phyloP scores from a whole-genome alignment of 2,888 invertebrate genomes.

The Heliconius ismenius region DNA sequence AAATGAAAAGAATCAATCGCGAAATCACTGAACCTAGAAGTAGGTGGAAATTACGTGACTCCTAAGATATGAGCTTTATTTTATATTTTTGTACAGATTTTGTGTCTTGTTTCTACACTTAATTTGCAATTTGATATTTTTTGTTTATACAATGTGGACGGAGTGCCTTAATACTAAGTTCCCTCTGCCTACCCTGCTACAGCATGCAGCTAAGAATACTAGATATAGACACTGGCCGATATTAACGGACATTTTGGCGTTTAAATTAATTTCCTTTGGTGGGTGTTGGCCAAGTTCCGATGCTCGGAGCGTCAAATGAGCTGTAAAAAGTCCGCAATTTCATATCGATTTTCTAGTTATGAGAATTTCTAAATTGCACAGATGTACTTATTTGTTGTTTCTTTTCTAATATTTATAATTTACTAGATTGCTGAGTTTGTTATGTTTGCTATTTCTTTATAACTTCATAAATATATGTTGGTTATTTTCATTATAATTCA shows the following conservation, averaged over 20 bases:
- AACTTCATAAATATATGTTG: no score
- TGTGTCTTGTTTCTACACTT: neutral
- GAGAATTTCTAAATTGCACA: neutral
- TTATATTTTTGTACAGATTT: neutral
- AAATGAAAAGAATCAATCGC: conserved; percentile 8
- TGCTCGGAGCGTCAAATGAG: conserved; percentile 10
- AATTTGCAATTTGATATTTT: neutral
- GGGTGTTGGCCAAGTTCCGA: conserved; percentile 8
- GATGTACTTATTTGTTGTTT: neutral
- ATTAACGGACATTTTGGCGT: neutral
- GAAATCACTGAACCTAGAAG: conserved; percentile 2
- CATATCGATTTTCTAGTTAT: conserved; percentile 10
- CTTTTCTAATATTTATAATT: no score
- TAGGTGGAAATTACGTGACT: conserved; percentile 4
- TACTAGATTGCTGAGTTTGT: no score
- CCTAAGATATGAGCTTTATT: neutral
- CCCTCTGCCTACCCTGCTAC: neutral
- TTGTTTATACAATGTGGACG: neutral
- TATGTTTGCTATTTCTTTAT: no score
- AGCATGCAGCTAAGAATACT: neutral
- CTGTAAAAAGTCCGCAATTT: conserved; percentile 15
- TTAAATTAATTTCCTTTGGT: conserved; percentile 14
- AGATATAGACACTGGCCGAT: neutral
- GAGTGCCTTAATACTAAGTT: no score
- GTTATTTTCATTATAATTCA: no score